These are phyloP conservation scores for Coecobrya sp. DNA, from an alignment of 2,888 invertebrate species.

Conservation along the genomic window DNA sequence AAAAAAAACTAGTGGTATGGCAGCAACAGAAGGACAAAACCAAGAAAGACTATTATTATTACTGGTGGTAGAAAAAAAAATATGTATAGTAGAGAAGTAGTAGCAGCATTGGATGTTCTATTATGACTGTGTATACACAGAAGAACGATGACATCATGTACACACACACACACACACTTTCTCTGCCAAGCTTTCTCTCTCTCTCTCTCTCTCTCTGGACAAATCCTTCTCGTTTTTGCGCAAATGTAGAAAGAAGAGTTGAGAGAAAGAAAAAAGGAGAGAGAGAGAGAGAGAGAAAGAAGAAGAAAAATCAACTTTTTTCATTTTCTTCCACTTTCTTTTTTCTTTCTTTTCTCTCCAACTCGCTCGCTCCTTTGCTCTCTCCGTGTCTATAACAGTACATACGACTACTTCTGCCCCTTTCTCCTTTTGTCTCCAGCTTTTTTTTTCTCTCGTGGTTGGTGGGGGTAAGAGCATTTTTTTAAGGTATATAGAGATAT, in stretches of 20 bases:
- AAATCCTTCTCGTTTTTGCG: conserved; percentile 78
- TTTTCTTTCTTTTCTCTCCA: neutral
- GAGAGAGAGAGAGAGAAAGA: conserved; percentile 18
- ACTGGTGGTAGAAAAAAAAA: neutral
- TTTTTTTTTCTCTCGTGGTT: neutral
- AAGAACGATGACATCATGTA: conserved; percentile 45
- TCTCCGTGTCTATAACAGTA: neutral
- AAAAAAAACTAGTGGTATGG: neutral
- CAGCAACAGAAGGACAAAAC: conserved; percentile 48
- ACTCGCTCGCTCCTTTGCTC: neutral
- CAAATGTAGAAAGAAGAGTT: conserved; percentile 75
- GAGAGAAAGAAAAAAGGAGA: conserved; percentile 57
- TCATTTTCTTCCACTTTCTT: conserved; percentile 64
- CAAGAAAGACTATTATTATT: conserved; percentile 46
- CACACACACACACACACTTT: neutral
- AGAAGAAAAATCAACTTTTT: conserved; percentile 63
- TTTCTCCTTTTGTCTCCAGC: conserved; percentile 21
- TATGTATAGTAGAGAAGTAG: no score
- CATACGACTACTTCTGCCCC: neutral
- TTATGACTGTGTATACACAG: conserved; percentile 2
- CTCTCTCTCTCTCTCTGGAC: conserved; percentile 64
- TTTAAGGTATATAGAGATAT: neutral
- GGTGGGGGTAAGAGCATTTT: neutral
- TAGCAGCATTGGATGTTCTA: neutral
- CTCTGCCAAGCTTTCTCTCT: conserved; percentile 63